Evolutionary conservation across 2,888 invertebrate genomes (phyloP).

Genomic region (Drosophila melanosoma): DNA sequence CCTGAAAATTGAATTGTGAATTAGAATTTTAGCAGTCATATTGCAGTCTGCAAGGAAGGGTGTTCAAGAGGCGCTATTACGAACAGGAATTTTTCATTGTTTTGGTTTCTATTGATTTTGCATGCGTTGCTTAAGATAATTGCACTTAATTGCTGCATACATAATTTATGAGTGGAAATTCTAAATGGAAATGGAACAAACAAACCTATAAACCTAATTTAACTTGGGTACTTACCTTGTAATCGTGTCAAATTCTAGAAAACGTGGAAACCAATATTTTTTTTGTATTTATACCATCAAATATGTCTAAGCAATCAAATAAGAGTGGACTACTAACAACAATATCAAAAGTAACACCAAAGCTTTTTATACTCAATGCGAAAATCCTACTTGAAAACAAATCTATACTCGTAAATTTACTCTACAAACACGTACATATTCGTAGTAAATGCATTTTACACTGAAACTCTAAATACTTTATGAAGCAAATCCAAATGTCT

Average conservation of each 20-base stretch:
- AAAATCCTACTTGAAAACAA: constrained; percentile 24
- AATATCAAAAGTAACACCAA: constrained; percentile 48
- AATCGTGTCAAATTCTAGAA: constrained; percentile 62
- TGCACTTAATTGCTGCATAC: constrained; percentile 8
- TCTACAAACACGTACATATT: constrained; percentile 35
- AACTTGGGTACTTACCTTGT: constrained; percentile 16
- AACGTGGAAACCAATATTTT: constrained; percentile 21
- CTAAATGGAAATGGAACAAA: constrained; percentile 40
- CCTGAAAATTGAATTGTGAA: background rate
- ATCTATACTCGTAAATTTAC: constrained; percentile 27
- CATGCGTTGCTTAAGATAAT: constrained; percentile 23
- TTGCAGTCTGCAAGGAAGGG: background rate
- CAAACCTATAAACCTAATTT: constrained; percentile 38
- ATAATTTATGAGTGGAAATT: constrained; percentile 9
- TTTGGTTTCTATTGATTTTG: constrained; percentile 66
- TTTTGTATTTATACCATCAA: constrained; percentile 21
- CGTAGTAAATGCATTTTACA: constrained; percentile 35
- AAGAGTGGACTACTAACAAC: constrained; percentile 14
- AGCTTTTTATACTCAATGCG: constrained; percentile 38
- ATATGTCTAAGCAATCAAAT: constrained; percentile 63
- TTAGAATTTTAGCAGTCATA: background rate
- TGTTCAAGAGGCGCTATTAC: background rate
- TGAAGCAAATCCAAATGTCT: constrained; percentile 86
- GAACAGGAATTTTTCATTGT: constrained; percentile 9
- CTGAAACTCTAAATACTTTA: constrained; percentile 59